Evolutionary conservation across 1,140 invertebrate genomes (phyloP).

Genomic region (honey bee (Apis mellifera)): Amel_HAv3.1 CM009938.2:4262001-4262500

Average conservation of each 20-base stretch:
- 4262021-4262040: background rate
- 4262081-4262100: background rate
- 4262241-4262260: constrained; percentile 44
- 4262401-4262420: constrained; percentile 13
- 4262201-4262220: constrained; percentile 46
- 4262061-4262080: background rate
- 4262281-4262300: constrained; percentile 27
- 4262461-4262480: background rate
- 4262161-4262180: constrained; percentile 24
- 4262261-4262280: constrained; percentile 41
- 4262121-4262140: constrained; percentile 39
- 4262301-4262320: background rate
- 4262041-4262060: constrained; percentile 14
- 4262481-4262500: background rate
- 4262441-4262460: background rate
- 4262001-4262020: background rate
- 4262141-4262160: constrained; percentile 42
- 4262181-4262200: constrained; percentile 28
- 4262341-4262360: constrained; percentile 41
- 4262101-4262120: constrained; percentile 36
- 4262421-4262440: constrained; percentile 19
- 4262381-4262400: constrained; percentile 5
- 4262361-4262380: constrained; percentile 23
- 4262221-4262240: constrained; percentile 41
- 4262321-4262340: constrained; percentile 45